A percentile compares a stretch with the other conserved stretches of the same genome.
Evolutionary conservation across 2,888 invertebrate genomes (phyloP).

Genomic region (Hirtodrosophila confusa): DNA sequence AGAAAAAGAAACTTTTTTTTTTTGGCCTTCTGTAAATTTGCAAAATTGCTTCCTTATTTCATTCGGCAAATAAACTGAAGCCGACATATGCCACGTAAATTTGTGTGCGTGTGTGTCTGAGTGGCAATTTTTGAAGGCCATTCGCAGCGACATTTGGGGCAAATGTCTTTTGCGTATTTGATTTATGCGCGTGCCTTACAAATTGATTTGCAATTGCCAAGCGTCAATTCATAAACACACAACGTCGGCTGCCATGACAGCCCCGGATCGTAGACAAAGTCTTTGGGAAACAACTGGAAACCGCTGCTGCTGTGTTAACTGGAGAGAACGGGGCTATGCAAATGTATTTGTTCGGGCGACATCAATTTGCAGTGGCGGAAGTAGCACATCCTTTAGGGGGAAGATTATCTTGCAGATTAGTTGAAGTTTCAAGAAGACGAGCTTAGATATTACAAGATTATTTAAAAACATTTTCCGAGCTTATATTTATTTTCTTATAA

Average conservation of each 20-base stretch:
- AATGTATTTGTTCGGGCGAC: neutral
- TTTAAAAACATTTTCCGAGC: too few species aligned
- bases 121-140: slow-evolving; percentile 57
- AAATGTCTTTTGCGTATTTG: slow-evolving; percentile 69
- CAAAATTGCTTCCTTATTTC: slow-evolving; percentile 80
- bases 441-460: too few species aligned
- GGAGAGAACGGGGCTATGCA: neutral
- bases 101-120: slow-evolving; percentile 13
- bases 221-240: slow-evolving; percentile 36
- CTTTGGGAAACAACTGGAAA: slow-evolving; percentile 5
- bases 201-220: slow-evolving; percentile 75
- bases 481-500: too few species aligned
- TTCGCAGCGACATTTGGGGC: slow-evolving; percentile 58
- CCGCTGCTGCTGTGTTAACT: slow-evolving; percentile 1
- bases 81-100: slow-evolving; percentile 41
- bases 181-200: slow-evolving; percentile 64
- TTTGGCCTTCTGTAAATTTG: slow-evolving; percentile 70
- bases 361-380: too few species aligned
- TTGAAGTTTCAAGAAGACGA: too few species aligned
- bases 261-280: slow-evolving; percentile 5
- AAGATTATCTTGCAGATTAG: too few species aligned
- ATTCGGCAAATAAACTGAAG: slow-evolving; percentile 73
- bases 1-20: slow-evolving; percentile 44
- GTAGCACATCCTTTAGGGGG: too few species aligned
- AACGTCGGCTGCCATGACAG: slow-evolving; percentile 39